Evolutionary conservation across 2,113 vertebrate genomes (phyloP).

Genomic region (Gnathonemus longibarbis): DNA sequence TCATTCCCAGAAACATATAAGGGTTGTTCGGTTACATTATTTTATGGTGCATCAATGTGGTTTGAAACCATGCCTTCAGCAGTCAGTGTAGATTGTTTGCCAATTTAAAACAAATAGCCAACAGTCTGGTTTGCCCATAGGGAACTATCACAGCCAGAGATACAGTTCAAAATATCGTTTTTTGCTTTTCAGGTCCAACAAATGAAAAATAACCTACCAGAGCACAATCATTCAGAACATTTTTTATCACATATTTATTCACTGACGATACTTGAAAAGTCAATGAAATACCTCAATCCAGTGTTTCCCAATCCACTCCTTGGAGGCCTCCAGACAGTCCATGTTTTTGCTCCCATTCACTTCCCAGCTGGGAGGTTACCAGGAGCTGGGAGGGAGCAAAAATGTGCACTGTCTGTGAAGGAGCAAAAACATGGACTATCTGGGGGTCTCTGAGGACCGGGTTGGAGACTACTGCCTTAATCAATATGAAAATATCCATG

Average conservation of each 20-base stretch:
- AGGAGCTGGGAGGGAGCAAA: not conserved
- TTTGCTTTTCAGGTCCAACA: not conserved
- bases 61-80: not conserved
- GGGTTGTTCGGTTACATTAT: not conserved
- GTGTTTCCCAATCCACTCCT: not conserved
- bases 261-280: not conserved
- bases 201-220: not conserved
- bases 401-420: not conserved
- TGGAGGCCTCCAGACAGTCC: not conserved
- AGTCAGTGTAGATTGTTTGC: not conserved
- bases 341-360: not conserved
- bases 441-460: not conserved
- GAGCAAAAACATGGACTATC: not conserved
- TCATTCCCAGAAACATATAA: not conserved
- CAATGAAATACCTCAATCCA: slow-evolving; percentile 3
- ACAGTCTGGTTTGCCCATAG: not conserved
- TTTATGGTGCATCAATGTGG: not conserved
- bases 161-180: not conserved
- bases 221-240: not conserved
- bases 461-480: not conserved
- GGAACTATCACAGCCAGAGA: not conserved
- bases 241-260: not conserved
- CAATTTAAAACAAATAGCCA: slow-evolving; percentile 4
- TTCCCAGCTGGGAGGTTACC: too few species aligned
- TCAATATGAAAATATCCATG: not conserved